A percentile compares a stretch with the other conserved stretches of the same genome.
Evolutionary conservation across 2,113 vertebrate genomes (phyloP).

Genomic region (Rhizomys pruinosus): DNA sequence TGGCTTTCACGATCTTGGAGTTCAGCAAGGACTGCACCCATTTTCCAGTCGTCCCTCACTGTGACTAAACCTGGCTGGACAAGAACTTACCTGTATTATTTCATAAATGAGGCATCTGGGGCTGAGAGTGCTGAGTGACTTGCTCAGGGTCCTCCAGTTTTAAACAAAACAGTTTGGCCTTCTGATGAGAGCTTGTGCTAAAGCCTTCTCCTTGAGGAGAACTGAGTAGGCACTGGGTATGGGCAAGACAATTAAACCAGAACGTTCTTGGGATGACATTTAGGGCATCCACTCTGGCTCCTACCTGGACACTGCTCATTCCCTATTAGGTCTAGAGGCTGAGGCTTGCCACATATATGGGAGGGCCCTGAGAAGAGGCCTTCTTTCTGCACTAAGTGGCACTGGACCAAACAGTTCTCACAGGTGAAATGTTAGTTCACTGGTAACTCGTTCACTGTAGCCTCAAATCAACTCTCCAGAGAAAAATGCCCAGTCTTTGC

Average conservation of each 20-base stretch:
- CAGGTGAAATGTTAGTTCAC: background rate
- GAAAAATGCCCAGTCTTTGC: background rate
- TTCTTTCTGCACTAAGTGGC: background rate
- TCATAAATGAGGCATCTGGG: background rate
- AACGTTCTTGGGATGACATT: too few relatives aligned
- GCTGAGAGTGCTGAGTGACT: background rate
- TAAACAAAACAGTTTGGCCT: background rate
- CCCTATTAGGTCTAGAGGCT: background rate
- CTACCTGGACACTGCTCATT: background rate
- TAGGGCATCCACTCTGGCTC: background rate
- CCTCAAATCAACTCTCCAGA: background rate
- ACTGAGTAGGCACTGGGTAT: background rate
- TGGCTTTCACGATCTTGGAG: background rate
- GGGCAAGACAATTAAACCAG: background rate
- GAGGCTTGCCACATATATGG: background rate
- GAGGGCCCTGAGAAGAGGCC: background rate
- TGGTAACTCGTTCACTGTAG: background rate
- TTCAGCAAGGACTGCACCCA: background rate
- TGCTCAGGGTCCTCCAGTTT: background rate
- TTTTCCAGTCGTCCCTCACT: background rate
- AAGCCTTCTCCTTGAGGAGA: background rate
- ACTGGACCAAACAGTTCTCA: background rate
- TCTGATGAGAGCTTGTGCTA: background rate
- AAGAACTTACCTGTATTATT: background rate
- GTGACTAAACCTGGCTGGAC: accelerated